Percentiles rank a stretch among this genome's conserved stretches.
These are phyloP conservation scores for Pteromalus puparum DNA, from an alignment of 1,140 invertebrate genomes.

Conservation along the genomic window DNA sequence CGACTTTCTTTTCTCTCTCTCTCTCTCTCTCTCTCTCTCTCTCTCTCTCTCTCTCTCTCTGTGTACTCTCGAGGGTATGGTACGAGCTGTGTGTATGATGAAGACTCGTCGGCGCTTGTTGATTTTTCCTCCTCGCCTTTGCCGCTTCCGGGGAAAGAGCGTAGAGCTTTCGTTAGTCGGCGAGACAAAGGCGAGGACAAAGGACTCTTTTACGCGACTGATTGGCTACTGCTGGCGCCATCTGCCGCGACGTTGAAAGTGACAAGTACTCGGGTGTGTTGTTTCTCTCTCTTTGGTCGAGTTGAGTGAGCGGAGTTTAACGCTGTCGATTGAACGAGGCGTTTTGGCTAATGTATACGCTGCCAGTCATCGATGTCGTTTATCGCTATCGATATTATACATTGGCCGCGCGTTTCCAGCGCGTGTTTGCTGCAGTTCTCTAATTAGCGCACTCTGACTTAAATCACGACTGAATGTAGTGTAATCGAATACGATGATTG, in stretches of 20 bases:
- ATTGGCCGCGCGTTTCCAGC: background rate
- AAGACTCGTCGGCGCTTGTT: conserved; percentile 14
- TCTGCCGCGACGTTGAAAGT: background rate
- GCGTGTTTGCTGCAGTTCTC: background rate
- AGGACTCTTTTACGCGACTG: background rate
- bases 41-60: background rate
- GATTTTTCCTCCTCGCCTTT: conserved; percentile 24
- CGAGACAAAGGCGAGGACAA: background rate
- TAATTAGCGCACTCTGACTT: background rate
- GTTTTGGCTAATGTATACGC: background rate
- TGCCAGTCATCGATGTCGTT: background rate
- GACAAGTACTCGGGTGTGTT: background rate
- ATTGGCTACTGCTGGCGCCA: background rate
- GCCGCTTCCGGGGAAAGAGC: background rate
- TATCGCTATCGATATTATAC: background rate
- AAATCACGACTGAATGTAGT: background rate
- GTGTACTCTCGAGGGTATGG: background rate
- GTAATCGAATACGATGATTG: background rate
- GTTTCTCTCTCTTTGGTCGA: background rate
- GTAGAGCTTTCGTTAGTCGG: background rate
- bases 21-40: background rate
- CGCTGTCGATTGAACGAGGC: background rate
- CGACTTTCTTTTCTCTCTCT: conserved; percentile 5
- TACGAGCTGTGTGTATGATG: conserved; percentile 8
- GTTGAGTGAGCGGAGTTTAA: background rate